phyloP scores from a whole-genome alignment of 2,797 vertebrate species.

The Morelia viridis region DNA sequence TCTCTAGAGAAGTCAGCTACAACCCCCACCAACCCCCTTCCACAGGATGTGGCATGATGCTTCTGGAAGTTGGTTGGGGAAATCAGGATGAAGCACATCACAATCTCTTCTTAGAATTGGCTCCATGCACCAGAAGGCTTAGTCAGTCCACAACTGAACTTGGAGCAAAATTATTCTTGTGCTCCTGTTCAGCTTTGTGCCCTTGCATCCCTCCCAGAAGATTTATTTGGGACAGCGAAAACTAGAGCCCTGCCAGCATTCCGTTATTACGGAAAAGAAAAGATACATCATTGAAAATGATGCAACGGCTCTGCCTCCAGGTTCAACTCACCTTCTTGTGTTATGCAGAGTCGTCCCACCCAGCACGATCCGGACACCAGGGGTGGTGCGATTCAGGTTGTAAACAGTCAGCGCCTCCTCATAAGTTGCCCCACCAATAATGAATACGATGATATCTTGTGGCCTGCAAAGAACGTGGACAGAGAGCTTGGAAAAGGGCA shows the following conservation, averaged over 20 bases:
- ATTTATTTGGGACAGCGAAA: neutral
- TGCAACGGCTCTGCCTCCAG: neutral
- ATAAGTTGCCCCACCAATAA: slow-evolving; percentile 91
- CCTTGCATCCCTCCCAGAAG: too few species aligned
- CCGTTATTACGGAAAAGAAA: neutral
- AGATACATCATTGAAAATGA: neutral
- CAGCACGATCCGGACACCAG: slow-evolving; percentile 88
- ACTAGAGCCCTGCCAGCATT: neutral
- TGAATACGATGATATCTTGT: slow-evolving; percentile 91
- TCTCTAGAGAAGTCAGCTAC: neutral
- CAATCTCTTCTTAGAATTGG: neutral
- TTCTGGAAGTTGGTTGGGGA: neutral
- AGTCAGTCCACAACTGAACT: neutral
- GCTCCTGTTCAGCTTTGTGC: neutral
- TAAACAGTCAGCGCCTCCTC: slow-evolving; percentile 92
- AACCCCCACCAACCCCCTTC: neutral
- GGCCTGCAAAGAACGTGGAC: slow-evolving; percentile 74
- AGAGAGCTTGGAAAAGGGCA: neutral
- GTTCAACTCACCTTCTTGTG: slow-evolving; percentile 82
- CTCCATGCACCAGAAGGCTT: neutral
- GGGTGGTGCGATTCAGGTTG: slow-evolving; percentile 88
- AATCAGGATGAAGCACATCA: neutral
- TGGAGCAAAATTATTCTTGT: neutral
- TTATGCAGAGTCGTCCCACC: slow-evolving; percentile 92
- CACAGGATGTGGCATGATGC: neutral